Conservation (phyloP, 2,797 vertebrate genomes). For the Melanotaenia boesemani region DNA sequence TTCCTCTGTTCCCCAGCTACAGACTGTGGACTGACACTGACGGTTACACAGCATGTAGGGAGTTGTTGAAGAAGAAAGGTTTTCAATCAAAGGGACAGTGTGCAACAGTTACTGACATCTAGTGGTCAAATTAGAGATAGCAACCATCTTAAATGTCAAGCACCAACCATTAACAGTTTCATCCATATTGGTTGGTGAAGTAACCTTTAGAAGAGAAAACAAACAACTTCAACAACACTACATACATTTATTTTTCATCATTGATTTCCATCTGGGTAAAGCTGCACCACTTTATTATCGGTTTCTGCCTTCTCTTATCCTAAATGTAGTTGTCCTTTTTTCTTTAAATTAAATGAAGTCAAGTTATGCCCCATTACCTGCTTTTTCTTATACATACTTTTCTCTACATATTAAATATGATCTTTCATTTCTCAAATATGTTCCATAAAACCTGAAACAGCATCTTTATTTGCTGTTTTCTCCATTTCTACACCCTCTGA, state of each 20-base stretch:
- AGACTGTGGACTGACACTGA: constrained; percentile 7
- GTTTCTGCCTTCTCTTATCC: not conserved
- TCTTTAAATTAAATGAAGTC: not conserved
- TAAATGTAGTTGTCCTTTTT: not conserved
- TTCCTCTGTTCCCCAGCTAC: constrained; percentile 18
- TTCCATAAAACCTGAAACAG: not conserved
- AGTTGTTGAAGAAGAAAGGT: constrained; percentile 39
- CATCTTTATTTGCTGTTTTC: not conserved
- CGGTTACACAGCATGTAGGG: constrained; percentile 14
- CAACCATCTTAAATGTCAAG: too few species aligned
- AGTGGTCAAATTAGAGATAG: too few species aligned
- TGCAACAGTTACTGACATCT: not conserved
- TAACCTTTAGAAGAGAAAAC: not conserved
- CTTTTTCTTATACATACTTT: too few species aligned
- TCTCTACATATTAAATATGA: too few species aligned
- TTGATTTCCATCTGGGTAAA: not conserved
- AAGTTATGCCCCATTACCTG: not conserved
- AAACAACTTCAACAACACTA: not conserved
- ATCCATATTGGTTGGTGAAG: not conserved
- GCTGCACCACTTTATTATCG: not conserved
- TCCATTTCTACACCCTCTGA: not conserved
- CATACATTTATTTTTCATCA: not conserved
- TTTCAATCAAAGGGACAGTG: constrained; percentile 35
- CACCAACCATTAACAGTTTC: not conserved
- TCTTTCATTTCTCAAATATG: too few species aligned